Conservation (phyloP, 2,888 invertebrate species). For the Pasiphila rectangulata region DNA sequence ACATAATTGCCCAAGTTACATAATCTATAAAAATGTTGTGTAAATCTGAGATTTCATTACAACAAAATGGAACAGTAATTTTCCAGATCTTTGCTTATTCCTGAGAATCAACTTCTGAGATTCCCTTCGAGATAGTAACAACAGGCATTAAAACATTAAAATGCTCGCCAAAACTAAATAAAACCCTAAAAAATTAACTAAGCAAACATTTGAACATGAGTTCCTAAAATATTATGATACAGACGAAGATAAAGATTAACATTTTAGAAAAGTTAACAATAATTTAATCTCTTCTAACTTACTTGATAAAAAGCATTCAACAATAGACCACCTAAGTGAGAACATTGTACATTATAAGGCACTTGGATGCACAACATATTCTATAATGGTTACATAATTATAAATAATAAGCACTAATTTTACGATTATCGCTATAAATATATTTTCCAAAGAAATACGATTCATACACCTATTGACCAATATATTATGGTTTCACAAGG, state of each 20-base stretch:
- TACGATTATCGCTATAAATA: constrained; percentile 63
- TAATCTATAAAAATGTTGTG: constrained; percentile 16
- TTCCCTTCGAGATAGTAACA: constrained; percentile 69
- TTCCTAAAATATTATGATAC: constrained; percentile 39
- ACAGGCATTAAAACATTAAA: constrained; percentile 51
- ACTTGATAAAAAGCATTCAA: constrained; percentile 68
- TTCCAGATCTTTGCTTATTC: constrained; percentile 38
- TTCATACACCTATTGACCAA: constrained; percentile 64
- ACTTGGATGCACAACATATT: constrained; percentile 72
- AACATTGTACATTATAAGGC: constrained; percentile 78
- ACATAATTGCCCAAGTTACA: constrained; percentile 40
- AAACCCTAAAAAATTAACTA: constrained; percentile 39
- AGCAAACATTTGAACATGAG: constrained; percentile 49
- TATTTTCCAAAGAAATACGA: constrained; percentile 46
- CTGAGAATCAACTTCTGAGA: constrained; percentile 55
- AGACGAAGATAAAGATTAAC: constrained; percentile 64
- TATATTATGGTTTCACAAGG: constrained; percentile 44
- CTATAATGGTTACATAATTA: constrained; percentile 46
- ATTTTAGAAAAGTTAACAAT: constrained; percentile 78
- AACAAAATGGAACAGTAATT: constrained; percentile 28
- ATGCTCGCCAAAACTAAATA: constrained; percentile 46
- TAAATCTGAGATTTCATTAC: constrained; percentile 31
- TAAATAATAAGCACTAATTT: constrained; percentile 74
- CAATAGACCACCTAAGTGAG: constrained; percentile 71
- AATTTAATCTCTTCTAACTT: constrained; percentile 79